Percentiles rank a stretch among this genome's conserved stretches.
Evolutionary conservation across 2,113 vertebrate genomes (phyloP).

Genomic region (Corythoichthys haematopterus): DNA sequence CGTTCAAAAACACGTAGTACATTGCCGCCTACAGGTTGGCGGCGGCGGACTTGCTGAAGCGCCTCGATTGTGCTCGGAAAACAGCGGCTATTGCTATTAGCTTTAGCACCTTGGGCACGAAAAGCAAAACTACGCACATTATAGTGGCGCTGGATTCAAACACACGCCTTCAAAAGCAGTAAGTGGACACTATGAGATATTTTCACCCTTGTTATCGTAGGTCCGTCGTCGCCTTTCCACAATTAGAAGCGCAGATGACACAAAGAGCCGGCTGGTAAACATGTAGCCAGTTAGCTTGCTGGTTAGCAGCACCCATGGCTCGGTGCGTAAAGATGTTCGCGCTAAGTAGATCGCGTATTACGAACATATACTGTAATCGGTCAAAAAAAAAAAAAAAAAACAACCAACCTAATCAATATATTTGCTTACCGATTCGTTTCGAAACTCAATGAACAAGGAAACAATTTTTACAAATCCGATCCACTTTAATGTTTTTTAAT

Average conservation of each 20-base stretch:
- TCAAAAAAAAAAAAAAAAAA: background rate
- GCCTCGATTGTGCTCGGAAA: background rate
- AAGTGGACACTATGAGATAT: slow-evolving; percentile 10
- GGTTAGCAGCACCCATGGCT: slow-evolving; percentile 18
- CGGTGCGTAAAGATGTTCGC: slow-evolving; percentile 6
- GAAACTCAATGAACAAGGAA: too few species aligned
- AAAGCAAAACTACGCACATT: background rate
- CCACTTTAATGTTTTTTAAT: background rate
- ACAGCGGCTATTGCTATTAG: slow-evolving; percentile 4
- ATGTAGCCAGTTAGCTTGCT: slow-evolving; percentile 30
- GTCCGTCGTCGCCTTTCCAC: background rate
- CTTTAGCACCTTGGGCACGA: background rate
- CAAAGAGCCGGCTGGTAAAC: slow-evolving; percentile 7
- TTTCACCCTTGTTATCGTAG: background rate
- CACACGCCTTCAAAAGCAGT: slow-evolving; percentile 15
- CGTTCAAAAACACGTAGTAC: background rate
- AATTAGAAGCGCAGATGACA: slow-evolving; percentile 13
- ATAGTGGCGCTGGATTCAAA: slow-evolving; percentile 14
- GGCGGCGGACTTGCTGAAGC: background rate
- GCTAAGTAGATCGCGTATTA: background rate
- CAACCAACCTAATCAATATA: background rate
- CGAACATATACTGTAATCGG: background rate
- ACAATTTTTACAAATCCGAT: background rate
- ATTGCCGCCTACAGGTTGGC: slow-evolving; percentile 5
- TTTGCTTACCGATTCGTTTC: too few species aligned